These are phyloP conservation scores for Pollenia angustigena DNA, from an alignment of 2,888 invertebrate genomes.

Conservation along the genomic window DNA sequence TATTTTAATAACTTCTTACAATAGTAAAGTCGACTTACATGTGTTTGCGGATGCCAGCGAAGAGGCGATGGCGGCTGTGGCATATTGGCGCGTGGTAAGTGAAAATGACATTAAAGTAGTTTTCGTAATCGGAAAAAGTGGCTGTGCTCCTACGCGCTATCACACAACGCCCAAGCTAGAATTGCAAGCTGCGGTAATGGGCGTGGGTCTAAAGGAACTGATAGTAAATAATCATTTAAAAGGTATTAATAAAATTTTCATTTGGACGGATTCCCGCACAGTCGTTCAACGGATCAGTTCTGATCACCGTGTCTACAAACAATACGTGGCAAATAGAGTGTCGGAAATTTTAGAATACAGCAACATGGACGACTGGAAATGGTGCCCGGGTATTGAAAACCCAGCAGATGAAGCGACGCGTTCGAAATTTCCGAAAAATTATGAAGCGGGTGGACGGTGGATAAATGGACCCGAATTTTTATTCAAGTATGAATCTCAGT, in stretches of 20 bases:
- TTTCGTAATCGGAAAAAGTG: constrained; percentile 29
- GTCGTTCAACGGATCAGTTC: neutral
- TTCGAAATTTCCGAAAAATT: constrained; percentile 11
- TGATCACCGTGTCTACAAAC: no score
- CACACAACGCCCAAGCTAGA: constrained; percentile 18
- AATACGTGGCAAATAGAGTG: neutral
- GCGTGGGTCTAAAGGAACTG: neutral
- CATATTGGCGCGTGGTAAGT: constrained; percentile 5
- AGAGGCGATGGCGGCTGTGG: neutral
- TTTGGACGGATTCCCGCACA: neutral
- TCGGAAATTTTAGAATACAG: constrained; percentile 19
- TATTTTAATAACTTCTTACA: neutral
- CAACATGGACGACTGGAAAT: constrained; percentile 38
- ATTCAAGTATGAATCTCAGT: neutral
- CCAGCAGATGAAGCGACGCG: constrained; percentile 61
- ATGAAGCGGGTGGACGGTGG: constrained; percentile 41
- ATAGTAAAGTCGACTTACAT: no score
- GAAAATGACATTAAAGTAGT: neutral
- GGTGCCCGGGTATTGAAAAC: constrained; percentile 31
- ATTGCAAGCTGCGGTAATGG: constrained; percentile 40
- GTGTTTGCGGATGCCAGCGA: no score
- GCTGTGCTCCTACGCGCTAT: constrained; percentile 23
- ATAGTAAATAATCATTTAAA: neutral
- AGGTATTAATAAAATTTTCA: neutral
- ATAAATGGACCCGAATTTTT: constrained; percentile 48